Conservation (phyloP, 1,140 invertebrate genomes). For the Macrosteles quadrilineatus region DNA sequence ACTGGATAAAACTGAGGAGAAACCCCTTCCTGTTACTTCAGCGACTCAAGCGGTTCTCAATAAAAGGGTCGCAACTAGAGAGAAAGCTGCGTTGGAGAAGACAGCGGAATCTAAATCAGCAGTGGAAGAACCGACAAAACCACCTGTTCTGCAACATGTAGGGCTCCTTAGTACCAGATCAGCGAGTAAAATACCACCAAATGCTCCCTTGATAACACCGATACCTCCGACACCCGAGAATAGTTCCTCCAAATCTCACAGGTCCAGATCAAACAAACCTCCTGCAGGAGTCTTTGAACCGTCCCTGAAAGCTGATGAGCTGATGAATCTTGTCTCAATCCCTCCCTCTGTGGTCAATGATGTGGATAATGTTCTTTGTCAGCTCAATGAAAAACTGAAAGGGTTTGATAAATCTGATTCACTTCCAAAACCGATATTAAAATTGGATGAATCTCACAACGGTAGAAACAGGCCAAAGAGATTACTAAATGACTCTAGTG, state of each 20-base stretch:
- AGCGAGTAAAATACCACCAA: slow-evolving; percentile 21
- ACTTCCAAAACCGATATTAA: slow-evolving; percentile 1
- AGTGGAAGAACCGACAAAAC: background rate
- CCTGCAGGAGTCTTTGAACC: slow-evolving; percentile 44
- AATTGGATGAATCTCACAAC: slow-evolving; percentile 19
- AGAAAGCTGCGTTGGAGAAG: slow-evolving; percentile 9
- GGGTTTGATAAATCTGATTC: slow-evolving; percentile 4
- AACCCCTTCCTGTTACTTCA: background rate
- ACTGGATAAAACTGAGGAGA: background rate
- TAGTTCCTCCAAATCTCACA: slow-evolving; percentile 2
- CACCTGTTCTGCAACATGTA: slow-evolving; percentile 11
- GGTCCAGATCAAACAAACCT: slow-evolving; percentile 39
- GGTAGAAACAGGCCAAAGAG: slow-evolving; percentile 27
- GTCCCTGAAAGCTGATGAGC: slow-evolving; percentile 34
- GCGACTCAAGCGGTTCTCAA: slow-evolving; percentile 15
- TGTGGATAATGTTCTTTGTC: slow-evolving; percentile 30
- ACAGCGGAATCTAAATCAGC: background rate
- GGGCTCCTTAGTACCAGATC: slow-evolving; percentile 29
- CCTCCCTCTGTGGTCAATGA: slow-evolving; percentile 26
- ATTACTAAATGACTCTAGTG: background rate
- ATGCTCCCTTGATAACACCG: slow-evolving; percentile 20
- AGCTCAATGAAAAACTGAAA: slow-evolving; percentile 38
- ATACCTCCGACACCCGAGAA: slow-evolving; percentile 31
- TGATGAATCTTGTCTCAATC: slow-evolving; percentile 21
- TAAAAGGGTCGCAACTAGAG: slow-evolving; percentile 23